Evolutionary conservation across 2,113 vertebrate genomes (phyloP).

Genomic region (Mustela nigripes): DNA sequence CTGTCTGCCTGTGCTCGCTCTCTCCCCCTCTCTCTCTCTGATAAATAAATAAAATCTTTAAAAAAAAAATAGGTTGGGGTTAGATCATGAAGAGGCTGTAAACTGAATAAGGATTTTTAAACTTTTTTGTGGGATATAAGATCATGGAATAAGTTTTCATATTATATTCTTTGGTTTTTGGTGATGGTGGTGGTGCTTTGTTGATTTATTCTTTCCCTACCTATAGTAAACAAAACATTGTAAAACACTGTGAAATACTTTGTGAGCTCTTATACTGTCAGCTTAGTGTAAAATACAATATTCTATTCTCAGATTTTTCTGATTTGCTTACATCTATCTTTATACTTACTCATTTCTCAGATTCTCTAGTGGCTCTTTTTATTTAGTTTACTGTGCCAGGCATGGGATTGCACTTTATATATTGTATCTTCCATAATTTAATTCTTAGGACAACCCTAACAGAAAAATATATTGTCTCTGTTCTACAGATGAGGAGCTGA

Average conservation of each 20-base stretch:
- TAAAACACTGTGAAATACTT: neutral
- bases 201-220: neutral
- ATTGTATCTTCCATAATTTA: neutral
- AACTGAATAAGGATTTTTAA: neutral
- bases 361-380: neutral
- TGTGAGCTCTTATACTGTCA: neutral
- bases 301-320: neutral
- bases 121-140: neutral
- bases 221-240: neutral
- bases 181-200: neutral
- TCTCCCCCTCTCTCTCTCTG: too few species aligned
- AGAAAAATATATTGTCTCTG: neutral
- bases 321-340: neutral
- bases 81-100: neutral
- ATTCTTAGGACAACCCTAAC: neutral
- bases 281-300: neutral
- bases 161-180: neutral
- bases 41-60: too few species aligned
- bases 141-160: neutral
- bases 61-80: too few species aligned
- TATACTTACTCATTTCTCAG: neutral
- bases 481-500: neutral
- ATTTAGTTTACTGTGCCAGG: neutral
- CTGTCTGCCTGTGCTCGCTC: too few species aligned
- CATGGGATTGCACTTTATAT: neutral